A percentile compares a stretch with the other conserved stretches of the same genome.
Conservation (phyloP, 2,797 vertebrate genomes). For the Enteromius argenteus region DNA sequence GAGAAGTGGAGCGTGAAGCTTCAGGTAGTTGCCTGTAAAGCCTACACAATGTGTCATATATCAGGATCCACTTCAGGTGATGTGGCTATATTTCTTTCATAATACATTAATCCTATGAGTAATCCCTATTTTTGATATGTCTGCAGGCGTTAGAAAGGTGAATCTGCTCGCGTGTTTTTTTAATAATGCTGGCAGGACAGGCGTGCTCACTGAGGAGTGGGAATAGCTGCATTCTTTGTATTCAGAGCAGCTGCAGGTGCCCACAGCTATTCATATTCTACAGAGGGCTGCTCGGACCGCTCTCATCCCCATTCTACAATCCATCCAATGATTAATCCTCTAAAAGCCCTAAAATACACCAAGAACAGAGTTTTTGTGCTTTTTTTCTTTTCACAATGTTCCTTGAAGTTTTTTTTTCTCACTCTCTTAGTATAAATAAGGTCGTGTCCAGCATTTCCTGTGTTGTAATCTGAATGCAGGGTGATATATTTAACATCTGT, state of each 20-base stretch:
- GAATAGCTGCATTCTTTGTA: constrained; percentile 58
- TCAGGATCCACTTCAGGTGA: not conserved
- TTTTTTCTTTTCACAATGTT: constrained; percentile 2
- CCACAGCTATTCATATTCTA: constrained; percentile 74
- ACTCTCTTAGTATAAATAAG: not conserved
- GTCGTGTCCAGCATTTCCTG: constrained; percentile 8
- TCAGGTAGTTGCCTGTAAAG: not conserved
- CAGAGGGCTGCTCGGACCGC: constrained; percentile 10
- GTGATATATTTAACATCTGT: not conserved
- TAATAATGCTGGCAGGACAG: constrained; percentile 57
- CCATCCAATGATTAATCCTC: constrained; percentile 73
- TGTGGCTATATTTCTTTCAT: constrained; percentile 26
- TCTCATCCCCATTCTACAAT: constrained; percentile 68
- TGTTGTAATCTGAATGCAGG: not conserved
- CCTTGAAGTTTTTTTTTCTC: not conserved
- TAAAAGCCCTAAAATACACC: constrained; percentile 66
- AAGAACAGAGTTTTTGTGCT: not conserved
- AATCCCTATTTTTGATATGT: constrained; percentile 21
- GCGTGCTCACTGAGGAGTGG: constrained; percentile 62
- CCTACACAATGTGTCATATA: not conserved
- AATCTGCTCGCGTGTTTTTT: constrained; percentile 8
- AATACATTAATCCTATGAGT: constrained; percentile 10
- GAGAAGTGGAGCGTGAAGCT: constrained; percentile 16
- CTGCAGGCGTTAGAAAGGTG: constrained; percentile 19
- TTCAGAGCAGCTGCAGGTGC: constrained; percentile 44